Conservation (phyloP, 2,113 vertebrate genomes). For the Corythaixoides concolor region DNA sequence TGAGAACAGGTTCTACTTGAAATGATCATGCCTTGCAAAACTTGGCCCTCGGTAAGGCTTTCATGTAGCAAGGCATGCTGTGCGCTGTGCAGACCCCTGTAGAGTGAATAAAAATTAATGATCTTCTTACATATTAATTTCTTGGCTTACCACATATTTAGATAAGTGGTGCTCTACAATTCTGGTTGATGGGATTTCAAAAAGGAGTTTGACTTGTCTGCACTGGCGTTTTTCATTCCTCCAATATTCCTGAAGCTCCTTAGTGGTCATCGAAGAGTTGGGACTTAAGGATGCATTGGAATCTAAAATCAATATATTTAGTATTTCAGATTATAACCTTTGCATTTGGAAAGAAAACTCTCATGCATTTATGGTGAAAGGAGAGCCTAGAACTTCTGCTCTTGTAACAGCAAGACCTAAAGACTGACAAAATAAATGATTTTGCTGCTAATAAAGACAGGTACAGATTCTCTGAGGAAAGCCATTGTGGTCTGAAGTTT, state of each 20-base stretch:
- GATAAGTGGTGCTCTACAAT: conserved; percentile 74
- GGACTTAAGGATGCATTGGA: not conserved
- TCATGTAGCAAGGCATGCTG: conserved; percentile 14
- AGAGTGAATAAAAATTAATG: conserved; percentile 37
- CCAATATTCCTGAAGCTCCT: conserved; percentile 90
- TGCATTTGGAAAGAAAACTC: not conserved
- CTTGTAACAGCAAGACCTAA: not conserved
- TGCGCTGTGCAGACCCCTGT: not conserved
- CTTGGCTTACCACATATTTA: conserved; percentile 87
- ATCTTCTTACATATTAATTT: conserved; percentile 8
- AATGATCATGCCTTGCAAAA: not conserved
- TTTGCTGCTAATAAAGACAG: not conserved
- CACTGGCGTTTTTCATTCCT: conserved; percentile 74
- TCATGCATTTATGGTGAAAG: not conserved
- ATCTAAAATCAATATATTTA: conserved; percentile 35
- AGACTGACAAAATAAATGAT: not conserved
- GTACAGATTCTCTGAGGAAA: not conserved
- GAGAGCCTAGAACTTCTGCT: not conserved
- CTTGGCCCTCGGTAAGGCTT: not conserved
- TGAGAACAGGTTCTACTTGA: not conserved
- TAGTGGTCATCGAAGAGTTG: conserved; percentile 85
- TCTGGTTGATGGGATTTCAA: conserved; percentile 84
- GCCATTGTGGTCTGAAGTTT: not conserved
- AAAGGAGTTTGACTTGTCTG: conserved; percentile 81
- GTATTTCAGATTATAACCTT: not conserved